These are phyloP conservation scores for Platichthys flesus DNA, from an alignment of 2,113 vertebrate genomes.

Conservation along the genomic window DNA sequence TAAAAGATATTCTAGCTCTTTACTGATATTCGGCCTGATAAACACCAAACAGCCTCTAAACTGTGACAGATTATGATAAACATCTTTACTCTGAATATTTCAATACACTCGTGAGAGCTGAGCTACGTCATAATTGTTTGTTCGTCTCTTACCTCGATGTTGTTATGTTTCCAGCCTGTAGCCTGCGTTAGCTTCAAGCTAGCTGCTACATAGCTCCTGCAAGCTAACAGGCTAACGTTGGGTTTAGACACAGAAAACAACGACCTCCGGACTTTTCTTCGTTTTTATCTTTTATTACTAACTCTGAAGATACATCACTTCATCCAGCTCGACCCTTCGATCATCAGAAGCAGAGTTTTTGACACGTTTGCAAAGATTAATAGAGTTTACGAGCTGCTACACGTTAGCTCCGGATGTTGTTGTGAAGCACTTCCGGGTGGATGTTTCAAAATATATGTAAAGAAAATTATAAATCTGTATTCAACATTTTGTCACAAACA, in stretches of 20 bases:
- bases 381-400: accelerated
- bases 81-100: too few relatives aligned
- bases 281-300: neutral
- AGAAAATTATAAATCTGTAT: too few relatives aligned
- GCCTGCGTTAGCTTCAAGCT: neutral
- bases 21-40: too few relatives aligned
- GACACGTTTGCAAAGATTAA: neutral
- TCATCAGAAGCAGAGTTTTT: too few relatives aligned
- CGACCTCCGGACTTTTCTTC: neutral
- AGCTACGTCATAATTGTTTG: neutral
- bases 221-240: conserved; percentile 3
- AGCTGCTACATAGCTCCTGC: conserved; percentile 8
- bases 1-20: too few relatives aligned
- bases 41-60: too few relatives aligned
- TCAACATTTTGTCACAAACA: too few relatives aligned
- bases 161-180: neutral
- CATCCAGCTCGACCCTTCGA: neutral
- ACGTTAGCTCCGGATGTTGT: neutral
- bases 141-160: conserved; percentile 17
- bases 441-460: neutral
- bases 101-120: too few relatives aligned
- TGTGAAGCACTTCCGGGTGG: conserved; percentile 35
- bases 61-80: too few relatives aligned
- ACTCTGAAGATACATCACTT: too few relatives aligned
- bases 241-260: neutral